phyloP scores from a whole-genome alignment of 2,113 vertebrate genomes.

The Galbula dea region DNA sequence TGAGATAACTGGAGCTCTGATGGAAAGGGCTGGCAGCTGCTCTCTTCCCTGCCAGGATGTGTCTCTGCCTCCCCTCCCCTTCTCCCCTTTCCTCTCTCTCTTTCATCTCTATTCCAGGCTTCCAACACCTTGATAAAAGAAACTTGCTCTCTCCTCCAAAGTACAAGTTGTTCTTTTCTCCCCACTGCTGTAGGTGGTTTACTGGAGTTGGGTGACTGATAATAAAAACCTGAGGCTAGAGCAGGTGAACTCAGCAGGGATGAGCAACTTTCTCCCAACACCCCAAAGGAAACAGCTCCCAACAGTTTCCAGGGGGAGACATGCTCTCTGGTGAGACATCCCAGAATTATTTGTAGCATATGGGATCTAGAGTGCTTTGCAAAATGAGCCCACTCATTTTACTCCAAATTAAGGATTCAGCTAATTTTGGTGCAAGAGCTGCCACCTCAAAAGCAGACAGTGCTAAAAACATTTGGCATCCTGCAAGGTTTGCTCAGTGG shows the following conservation, averaged over 20 bases:
- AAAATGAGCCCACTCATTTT: slow-evolving; percentile 37
- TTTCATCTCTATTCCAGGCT: neutral
- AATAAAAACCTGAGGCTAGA: neutral
- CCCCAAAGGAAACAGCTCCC: neutral
- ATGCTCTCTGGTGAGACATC: neutral
- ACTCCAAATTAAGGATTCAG: slow-evolving; percentile 14
- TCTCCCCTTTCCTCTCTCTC: neutral
- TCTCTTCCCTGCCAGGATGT: neutral
- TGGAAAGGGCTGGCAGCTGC: neutral
- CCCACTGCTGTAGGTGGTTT: neutral
- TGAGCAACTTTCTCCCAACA: neutral
- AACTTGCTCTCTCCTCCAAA: neutral
- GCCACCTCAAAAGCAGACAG: slow-evolving; percentile 13
- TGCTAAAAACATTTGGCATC: neutral
- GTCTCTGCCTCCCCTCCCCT: neutral
- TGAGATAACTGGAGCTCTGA: rapidly evolving
- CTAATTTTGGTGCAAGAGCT: slow-evolving; percentile 51
- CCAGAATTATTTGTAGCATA: neutral
- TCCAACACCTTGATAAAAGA: neutral
- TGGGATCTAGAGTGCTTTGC: slow-evolving; percentile 3
- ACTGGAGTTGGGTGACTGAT: neutral
- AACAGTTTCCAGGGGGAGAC: neutral
- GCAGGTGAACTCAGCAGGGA: neutral
- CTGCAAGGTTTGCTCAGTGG: slow-evolving; percentile 1
- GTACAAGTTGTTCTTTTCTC: neutral